Evolutionary conservation across 2,888 invertebrate species (phyloP), one percentile per base, ranked within the genome.

Genomic region (Epinotia nisella): DNA sequence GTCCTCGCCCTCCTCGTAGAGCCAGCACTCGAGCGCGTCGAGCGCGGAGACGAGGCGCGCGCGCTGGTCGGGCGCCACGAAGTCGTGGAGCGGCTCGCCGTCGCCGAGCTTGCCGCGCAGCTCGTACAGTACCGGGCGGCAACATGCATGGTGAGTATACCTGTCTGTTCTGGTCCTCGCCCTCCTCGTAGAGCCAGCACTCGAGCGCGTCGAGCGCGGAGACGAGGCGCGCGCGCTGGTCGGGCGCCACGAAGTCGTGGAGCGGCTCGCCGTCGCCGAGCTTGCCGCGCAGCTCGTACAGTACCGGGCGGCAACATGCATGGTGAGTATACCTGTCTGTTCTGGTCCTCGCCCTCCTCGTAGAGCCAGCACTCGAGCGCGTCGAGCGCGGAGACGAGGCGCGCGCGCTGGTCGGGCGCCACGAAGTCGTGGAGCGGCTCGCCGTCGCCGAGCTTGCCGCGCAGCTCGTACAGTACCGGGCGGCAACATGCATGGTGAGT

Each of bases 161-260:
- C 51, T 51, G 51, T 51, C 51, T 51, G 51, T 51, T 51, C 51
- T 51, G 51, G 51, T 51, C 51, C 51, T 51, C 51, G 51, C 51
- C 51, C 51, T 51, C 51, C 51, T 51, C 51, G 51, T 51, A 51
- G 51, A 51, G 51, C 51, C 51, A 51, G 51, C 17, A 15, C 51
- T 51, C 51, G 51, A 51, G 51, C 51, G 51, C n/a, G 51, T 51
- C 51, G 51, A 51, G 51, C 51, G 51, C 51, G 51, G 17, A 15
- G 17, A 51, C 51, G 51, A 51, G 51, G n/a, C 51, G 17, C 3
- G 51, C 51, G 51, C 51, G 51, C 17, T 51, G 51, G 51, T 17
- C 51, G 51, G 17, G 17, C 17, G 17, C 17, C 51, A 51, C 51
- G 17, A n/a, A 17, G 7, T 51, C 51, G 51, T 51, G 51, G 7